Evolutionary conservation across 2,888 invertebrate species (phyloP).

Genomic region (Myopa testacea): DNA sequence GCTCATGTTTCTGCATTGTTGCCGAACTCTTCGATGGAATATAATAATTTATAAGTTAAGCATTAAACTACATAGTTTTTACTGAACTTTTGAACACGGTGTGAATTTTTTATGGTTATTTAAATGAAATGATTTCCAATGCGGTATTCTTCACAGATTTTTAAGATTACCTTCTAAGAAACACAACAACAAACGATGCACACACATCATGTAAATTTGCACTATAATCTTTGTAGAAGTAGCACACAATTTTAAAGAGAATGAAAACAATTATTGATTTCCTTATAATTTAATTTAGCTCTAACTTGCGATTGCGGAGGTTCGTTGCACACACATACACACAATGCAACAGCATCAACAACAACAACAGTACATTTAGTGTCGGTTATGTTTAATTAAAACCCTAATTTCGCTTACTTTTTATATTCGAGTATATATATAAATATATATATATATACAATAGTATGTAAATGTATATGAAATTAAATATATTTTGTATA

Average conservation of each 20-base stretch:
- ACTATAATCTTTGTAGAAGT: constrained; percentile 23
- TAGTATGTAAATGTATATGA: constrained; percentile 37
- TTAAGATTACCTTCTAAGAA: not conserved
- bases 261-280: constrained; percentile 26
- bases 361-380: not conserved
- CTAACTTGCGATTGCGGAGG: not conserved
- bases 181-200: constrained; percentile 27
- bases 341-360: not conserved
- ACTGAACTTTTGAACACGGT: not conserved
- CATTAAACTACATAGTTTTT: constrained; percentile 29
- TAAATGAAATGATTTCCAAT: constrained; percentile 18
- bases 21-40: no score
- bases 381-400: not conserved
- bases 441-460: not conserved
- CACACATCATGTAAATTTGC: constrained; percentile 35
- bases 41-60: constrained; percentile 24
- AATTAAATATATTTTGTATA: constrained; percentile 38
- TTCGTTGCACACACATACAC: constrained; percentile 3
- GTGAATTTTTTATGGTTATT: constrained; percentile 18
- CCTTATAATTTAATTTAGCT: constrained; percentile 28
- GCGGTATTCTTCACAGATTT: constrained; percentile 11
- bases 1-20: no score
- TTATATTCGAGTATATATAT: constrained; percentile 8
- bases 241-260: constrained; percentile 26
- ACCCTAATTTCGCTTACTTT: constrained; percentile 21